Base-by-base conservation (phyloP, 2,113 vertebrate genomes). In the Dasypus novemcinctus region DNA sequence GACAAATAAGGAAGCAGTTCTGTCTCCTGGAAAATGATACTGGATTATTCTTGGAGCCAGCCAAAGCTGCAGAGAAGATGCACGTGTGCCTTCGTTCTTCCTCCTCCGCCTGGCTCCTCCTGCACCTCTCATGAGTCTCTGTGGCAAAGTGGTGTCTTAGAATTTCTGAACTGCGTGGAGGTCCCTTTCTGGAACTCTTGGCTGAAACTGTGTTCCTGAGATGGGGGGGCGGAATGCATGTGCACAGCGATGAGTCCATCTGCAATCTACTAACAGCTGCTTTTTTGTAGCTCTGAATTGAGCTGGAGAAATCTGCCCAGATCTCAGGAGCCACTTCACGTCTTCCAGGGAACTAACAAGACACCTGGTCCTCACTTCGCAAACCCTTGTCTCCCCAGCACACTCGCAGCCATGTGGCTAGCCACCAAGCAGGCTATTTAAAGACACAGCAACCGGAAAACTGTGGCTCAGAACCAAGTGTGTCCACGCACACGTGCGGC, bases 401-500 rank as follows among this genome's bases (percentile, higher is more conserved):
- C 29, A 1, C 14, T 21, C 59, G 13, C 59, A 61, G 88, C 63
- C 91, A 36, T 38, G 74, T 66, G 69, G 59, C 46, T 27, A 76
- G 14, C 64, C 82, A 92, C 41, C 36, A 90, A 88, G 63, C 84
- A 84, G 75, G 76, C 66, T 85, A 83, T 90, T 90, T 94, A 94
- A 96, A 94, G 86, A 78, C 68, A 75, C 25, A 86, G 87, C 69
- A 90, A 92, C 49, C 61, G 89, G 38, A 82, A 87, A 87, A 96
- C 4, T 68, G 43, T 54, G 75, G 61, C 82, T 71, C 49, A 93
- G 66, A 92, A 94, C 64, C 61, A 90, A 79, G 38, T 2, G 49
- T 74, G 23, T 29, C 17, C 33, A 7, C 2, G 7, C 9, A 27
- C 54, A 71, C 17, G 17, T 20, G 54, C 1, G 52, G 52, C 11